Conservation (phyloP, 2,797 vertebrate species). For the Limosa lapponica region DNA sequence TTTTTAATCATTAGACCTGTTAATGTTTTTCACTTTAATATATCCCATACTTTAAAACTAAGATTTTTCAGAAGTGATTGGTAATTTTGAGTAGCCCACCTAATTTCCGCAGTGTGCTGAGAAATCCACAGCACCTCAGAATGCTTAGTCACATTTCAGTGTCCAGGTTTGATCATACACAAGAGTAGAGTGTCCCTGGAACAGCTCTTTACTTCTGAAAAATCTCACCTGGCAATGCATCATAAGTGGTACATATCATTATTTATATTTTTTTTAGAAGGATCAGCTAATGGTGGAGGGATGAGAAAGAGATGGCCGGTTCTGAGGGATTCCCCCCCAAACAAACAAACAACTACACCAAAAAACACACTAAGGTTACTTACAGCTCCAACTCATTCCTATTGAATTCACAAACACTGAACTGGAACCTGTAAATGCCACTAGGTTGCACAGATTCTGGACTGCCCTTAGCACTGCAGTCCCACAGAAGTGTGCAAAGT, state of each 20-base stretch:
- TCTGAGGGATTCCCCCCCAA: neutral
- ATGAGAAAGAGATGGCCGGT: neutral
- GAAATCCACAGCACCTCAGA: neutral
- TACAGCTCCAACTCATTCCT: neutral
- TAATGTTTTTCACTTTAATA: neutral
- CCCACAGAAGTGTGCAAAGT: neutral
- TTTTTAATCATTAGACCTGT: neutral
- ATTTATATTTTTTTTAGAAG: neutral
- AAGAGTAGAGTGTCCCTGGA: neutral
- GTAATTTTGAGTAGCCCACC: neutral
- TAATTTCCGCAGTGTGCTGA: neutral
- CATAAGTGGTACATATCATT: neutral
- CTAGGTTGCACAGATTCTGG: neutral
- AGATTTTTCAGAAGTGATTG: neutral
- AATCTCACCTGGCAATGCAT: neutral
- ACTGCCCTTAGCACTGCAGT: neutral
- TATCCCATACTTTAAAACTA: neutral
- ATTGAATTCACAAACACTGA: neutral
- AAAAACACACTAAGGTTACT: neutral
- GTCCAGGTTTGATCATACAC: neutral
- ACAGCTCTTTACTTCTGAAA: neutral
- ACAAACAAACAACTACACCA: neutral
- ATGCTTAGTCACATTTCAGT: neutral
- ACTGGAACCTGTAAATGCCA: neutral
- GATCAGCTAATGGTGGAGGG: neutral